Evolutionary conservation across 2,797 vertebrate genomes (phyloP).

Genomic region (Ficedula albicollis): DNA sequence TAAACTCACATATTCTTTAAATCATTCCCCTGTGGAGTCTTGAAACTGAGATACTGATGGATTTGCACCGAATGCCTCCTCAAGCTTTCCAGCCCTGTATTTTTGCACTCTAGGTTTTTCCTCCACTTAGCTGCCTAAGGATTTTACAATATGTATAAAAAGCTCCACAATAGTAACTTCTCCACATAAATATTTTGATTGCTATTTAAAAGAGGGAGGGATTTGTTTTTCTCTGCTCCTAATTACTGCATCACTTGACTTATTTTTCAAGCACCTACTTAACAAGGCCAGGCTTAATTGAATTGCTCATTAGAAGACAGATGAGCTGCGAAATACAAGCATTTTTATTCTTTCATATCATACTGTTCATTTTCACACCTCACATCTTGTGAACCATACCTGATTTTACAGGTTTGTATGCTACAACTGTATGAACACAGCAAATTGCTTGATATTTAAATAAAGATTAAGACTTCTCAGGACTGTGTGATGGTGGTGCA

Average conservation of each 20-base stretch:
- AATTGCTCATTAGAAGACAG: conserved; percentile 60
- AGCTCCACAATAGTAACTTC: neutral
- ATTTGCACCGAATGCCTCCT: neutral
- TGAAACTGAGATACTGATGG: conserved; percentile 7
- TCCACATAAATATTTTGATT: conserved; percentile 47
- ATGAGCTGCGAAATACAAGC: neutral
- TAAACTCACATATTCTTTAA: neutral
- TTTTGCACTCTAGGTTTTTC: neutral
- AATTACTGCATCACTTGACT: conserved; percentile 49
- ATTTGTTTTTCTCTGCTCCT: conserved; percentile 19
- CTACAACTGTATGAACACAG: neutral
- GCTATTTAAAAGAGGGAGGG: conserved; percentile 11
- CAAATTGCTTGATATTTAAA: neutral
- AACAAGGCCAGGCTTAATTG: conserved; percentile 63
- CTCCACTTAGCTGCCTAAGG: neutral
- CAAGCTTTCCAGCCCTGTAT: neutral
- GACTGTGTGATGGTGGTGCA: neutral
- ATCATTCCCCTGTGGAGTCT: neutral
- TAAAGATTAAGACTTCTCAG: neutral
- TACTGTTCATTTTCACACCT: conserved; percentile 27
- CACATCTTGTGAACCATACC: neutral
- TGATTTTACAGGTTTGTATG: conserved; percentile 1
- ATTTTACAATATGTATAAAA: neutral
- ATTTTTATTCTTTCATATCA: conserved; percentile 28
- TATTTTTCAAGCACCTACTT: conserved; percentile 49